A percentile compares a stretch with the other conserved stretches of the same genome.
phyloP scores from a whole-genome alignment of 1,140 invertebrate genomes.

The Papilio glaucus region DNA sequence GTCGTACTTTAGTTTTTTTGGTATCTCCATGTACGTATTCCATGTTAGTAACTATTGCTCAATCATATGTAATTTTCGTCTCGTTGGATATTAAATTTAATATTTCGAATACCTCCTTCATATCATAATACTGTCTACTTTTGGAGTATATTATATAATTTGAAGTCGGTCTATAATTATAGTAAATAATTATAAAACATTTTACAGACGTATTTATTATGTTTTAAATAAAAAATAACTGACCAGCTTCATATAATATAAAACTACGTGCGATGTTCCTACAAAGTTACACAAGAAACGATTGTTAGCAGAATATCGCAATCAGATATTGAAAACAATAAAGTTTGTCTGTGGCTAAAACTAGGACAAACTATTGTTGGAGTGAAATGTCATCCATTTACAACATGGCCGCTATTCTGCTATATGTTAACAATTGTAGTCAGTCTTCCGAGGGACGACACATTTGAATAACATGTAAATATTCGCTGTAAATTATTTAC shows the following conservation, averaged over 20 bases:
- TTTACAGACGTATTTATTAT: not conserved
- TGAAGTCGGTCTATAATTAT: not conserved
- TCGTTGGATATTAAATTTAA: conserved; percentile 18
- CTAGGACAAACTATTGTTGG: not conserved
- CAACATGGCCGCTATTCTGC: not conserved
- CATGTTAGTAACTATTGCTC: conserved; percentile 25
- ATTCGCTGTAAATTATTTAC: not conserved
- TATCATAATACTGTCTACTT: conserved; percentile 19
- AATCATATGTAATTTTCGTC: not conserved
- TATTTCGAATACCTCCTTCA: conserved; percentile 19
- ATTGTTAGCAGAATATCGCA: conserved; percentile 29
- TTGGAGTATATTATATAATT: not conserved
- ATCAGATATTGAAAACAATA: conserved; percentile 23
- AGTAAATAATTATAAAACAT: not conserved
- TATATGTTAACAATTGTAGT: not conserved
- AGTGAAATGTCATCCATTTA: conserved; percentile 15
- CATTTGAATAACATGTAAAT: not conserved
- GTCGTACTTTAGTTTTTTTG: conserved; percentile 9
- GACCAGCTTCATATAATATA: not conserved
- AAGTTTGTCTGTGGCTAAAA: not conserved
- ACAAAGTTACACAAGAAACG: conserved; percentile 1
- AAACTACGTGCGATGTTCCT: not conserved
- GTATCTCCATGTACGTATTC: conserved; percentile 7
- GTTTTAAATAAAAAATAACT: not conserved
- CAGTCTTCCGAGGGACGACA: not conserved